Evolutionary conservation across 2,888 invertebrate genomes (phyloP), one percentile per base, ranked within the genome.

Genomic region (Tribolium freemani): DNA sequence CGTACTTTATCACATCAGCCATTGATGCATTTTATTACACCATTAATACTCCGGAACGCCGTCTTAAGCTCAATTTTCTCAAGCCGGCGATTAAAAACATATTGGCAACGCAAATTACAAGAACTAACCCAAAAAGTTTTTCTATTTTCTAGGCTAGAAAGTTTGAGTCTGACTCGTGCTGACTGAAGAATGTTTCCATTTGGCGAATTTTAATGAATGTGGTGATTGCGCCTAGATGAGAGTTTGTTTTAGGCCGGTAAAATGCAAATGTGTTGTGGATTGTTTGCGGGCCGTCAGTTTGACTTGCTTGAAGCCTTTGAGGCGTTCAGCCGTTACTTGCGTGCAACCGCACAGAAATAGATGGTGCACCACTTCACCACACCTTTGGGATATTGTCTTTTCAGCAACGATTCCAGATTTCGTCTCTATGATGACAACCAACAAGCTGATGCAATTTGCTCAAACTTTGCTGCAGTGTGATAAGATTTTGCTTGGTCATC

Each of bases 1-100:
- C 38, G 56, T 57, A 58, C 57, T 68, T 68, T 68, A 68, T 68
- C 57, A 38, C 68, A 68, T 68, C 50, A 68, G 38, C 9, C 57
- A 68, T 58, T 58, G 68, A 38, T 57, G 68, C 68, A 68, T 68
- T 68, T 68, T 68, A 68, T 68, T 68, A 56, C 48, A 30, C 26
- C 11, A 68, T 68, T 68, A 68, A 68, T 68, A 57, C 30, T 57
- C 9, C 26, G n/a, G 30, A 44, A 16, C 57, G 8, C 13, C 11
- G 48, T 48, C 20, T 30, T 11, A 44, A 2, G 9, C 8, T 10
- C 16, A 57, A 57, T 57, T 57, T 48, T 48, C 48, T 11, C 48
- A 48, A 46, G 13, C 16, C 10, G 1, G 8, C 8, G 38, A 38
- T n/a, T 38, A 38, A 38, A 38, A 38, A 38, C 38, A 9, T 38